Evolutionary conservation across 1,140 invertebrate species (phyloP).

Genomic region (Neelides sp.): DNA sequence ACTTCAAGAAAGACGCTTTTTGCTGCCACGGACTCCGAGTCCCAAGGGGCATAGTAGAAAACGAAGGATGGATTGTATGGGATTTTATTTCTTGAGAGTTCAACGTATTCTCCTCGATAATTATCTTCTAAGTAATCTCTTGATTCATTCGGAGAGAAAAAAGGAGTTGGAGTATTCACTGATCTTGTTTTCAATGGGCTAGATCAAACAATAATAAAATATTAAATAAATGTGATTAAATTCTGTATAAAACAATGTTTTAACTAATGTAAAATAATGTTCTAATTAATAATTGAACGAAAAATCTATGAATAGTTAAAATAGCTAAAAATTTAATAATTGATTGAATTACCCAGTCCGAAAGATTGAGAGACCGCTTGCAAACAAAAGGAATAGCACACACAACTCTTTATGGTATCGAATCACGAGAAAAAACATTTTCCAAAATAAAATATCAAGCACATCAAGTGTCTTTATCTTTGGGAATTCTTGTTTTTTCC

Average conservation of each 20-base stretch:
- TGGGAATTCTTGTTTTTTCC: too few species aligned
- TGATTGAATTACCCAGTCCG: slow-evolving; percentile 14
- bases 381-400: slow-evolving; percentile 21
- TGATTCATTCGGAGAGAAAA: slow-evolving; percentile 16
- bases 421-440: slow-evolving; percentile 10
- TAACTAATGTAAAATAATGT: neutral
- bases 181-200: slow-evolving; percentile 20
- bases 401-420: slow-evolving; percentile 27
- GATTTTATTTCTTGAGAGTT: slow-evolving; percentile 24
- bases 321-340: neutral
- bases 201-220: neutral
- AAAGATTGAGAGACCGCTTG: slow-evolving; percentile 18
- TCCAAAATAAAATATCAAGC: slow-evolving; percentile 8
- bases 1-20: slow-evolving; percentile 22
- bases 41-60: slow-evolving; percentile 31
- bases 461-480: too few species aligned
- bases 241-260: neutral
- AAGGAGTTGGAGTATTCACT: slow-evolving; percentile 17
- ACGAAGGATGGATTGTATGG: slow-evolving; percentile 26
- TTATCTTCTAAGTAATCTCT: slow-evolving; percentile 17
- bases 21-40: slow-evolving; percentile 26
- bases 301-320: neutral
- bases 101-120: slow-evolving; percentile 28
- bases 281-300: neutral
- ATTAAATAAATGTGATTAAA: neutral